A percentile compares a stretch with the other conserved stretches of the same genome.
These are phyloP conservation scores for Apamea anceps DNA, from an alignment of 2,888 invertebrate genomes.

Conservation along the genomic window DNA sequence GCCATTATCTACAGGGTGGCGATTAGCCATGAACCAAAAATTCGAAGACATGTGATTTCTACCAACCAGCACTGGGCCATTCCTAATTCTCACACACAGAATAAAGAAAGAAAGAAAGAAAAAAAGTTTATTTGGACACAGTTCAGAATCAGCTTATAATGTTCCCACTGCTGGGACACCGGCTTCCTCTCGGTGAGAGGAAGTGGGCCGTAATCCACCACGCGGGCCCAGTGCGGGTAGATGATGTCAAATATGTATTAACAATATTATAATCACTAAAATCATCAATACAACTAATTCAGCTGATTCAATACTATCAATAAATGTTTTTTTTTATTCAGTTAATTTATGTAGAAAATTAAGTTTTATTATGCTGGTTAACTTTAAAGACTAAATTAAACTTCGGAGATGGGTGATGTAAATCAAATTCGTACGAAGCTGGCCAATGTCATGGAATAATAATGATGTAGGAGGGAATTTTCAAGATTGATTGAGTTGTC, in stretches of 20 bases:
- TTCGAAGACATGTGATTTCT: too few relatives aligned
- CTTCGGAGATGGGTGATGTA: neutral
- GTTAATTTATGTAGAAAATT: neutral
- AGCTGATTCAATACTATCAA: neutral
- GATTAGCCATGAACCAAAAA: neutral
- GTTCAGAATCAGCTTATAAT: too few relatives aligned
- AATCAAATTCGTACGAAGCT: neutral
- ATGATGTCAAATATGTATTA: neutral
- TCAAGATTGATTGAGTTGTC: conserved; percentile 35
- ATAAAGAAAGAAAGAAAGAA: too few relatives aligned
- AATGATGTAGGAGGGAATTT: neutral
- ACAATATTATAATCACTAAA: neutral
- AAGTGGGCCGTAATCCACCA: too few relatives aligned
- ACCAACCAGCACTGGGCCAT: too few relatives aligned
- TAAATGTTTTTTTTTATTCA: neutral
- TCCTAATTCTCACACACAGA: too few relatives aligned
- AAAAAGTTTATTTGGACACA: too few relatives aligned
- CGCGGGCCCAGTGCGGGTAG: too few relatives aligned
- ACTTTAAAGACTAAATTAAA: neutral
- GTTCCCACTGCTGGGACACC: too few relatives aligned
- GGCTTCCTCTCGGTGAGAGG: too few relatives aligned
- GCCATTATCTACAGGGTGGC: neutral
- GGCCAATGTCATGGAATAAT: neutral
- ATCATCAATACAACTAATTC: neutral
- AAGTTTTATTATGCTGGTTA: neutral